phyloP scores from a whole-genome alignment of 1,140 invertebrate species.

The Batillaria attramentaria region DNA sequence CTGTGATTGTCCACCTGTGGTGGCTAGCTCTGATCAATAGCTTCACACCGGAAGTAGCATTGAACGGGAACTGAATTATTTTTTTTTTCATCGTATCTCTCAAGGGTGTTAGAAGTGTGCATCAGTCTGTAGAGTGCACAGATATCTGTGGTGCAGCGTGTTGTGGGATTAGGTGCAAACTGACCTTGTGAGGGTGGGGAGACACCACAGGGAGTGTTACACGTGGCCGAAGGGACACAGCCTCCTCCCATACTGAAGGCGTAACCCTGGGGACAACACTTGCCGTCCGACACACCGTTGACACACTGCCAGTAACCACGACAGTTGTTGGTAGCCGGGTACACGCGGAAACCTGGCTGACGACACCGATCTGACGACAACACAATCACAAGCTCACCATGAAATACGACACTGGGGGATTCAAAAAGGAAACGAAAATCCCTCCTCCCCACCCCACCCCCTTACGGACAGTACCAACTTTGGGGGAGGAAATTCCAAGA shows the following conservation, averaged over 20 bases:
- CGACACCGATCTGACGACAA: constrained; percentile 28
- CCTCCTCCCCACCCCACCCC: no score
- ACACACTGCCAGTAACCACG: constrained; percentile 47
- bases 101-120: no score
- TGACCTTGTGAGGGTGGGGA: constrained; percentile 16
- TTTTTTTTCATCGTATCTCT: no score
- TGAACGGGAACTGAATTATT: background rate
- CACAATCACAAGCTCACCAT: no score
- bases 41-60: background rate
- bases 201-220: constrained; percentile 30
- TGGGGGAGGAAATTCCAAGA: no score
- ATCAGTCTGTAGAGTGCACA: no score
- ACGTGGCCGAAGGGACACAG: constrained; percentile 28
- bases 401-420: no score
- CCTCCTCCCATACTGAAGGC: constrained; percentile 29
- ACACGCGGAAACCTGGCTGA: background rate
- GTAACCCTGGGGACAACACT: constrained; percentile 45
- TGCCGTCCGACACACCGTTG: constrained; percentile 34
- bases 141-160: no score
- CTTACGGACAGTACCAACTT: no score
- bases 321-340: constrained; percentile 43
- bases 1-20: background rate
- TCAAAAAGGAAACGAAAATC: no score
- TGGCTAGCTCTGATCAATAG: background rate
- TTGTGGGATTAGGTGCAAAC: background rate